Evolutionary conservation across 2,113 vertebrate genomes (phyloP).

Genomic region (Tichodroma muraria): DNA sequence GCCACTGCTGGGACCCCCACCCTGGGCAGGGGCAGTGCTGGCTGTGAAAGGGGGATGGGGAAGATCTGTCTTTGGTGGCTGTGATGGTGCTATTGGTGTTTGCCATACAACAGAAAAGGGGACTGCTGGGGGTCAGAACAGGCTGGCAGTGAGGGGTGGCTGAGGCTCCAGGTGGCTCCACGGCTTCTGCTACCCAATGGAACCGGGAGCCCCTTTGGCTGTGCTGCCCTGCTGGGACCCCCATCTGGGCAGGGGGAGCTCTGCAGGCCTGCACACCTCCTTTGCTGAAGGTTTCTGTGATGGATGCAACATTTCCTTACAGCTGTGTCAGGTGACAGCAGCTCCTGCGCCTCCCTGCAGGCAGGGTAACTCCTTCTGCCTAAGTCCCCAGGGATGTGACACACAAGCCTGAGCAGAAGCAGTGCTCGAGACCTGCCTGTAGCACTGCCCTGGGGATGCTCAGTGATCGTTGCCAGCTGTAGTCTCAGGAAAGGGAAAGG

Average conservation of each 20-base stretch:
- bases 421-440: fast-evolving
- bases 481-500: neutral
- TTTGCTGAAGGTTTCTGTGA: neutral
- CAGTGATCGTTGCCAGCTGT: fast-evolving
- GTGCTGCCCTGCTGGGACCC: neutral
- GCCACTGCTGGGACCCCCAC: neutral
- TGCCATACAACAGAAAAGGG: neutral
- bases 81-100: neutral
- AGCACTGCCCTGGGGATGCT: neutral
- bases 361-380: neutral
- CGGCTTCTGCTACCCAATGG: neutral
- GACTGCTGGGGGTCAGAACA: neutral
- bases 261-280: neutral
- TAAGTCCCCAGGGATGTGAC: neutral
- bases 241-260: neutral
- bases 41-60: neutral
- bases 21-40: neutral
- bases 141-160: neutral
- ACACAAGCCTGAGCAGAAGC: neutral
- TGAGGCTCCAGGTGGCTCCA: neutral
- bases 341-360: neutral
- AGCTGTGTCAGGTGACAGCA: neutral
- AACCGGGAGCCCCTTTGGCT: neutral
- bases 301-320: neutral
- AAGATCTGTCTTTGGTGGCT: neutral